These are phyloP conservation scores for Hanleya hanleyi DNA, from an alignment of 2,888 invertebrate genomes.

Conservation along the genomic window DNA sequence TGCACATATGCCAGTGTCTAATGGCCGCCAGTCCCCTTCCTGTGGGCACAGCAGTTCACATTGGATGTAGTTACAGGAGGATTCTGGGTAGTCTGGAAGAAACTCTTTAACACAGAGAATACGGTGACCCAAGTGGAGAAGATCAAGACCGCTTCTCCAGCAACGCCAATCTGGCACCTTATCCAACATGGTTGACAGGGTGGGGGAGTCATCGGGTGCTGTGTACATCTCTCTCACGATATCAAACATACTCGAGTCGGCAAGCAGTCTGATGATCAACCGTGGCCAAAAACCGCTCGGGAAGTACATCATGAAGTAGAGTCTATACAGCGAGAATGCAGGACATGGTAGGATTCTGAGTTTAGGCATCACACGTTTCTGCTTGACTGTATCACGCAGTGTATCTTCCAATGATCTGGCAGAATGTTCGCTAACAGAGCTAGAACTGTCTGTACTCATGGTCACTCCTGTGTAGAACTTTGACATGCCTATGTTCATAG, in stretches of 20 bases:
- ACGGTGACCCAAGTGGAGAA: conserved; percentile 87
- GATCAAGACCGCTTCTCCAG: conserved; percentile 82
- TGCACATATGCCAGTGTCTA: conserved; percentile 86
- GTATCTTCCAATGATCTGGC: neutral
- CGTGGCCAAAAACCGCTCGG: conserved; percentile 99
- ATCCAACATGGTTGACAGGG: conserved; percentile 31
- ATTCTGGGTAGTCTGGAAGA: conserved; percentile 76
- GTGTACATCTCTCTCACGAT: conserved; percentile 49
- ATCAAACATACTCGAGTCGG: conserved; percentile 78
- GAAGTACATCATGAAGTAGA: conserved; percentile 89
- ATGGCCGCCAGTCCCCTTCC: conserved; percentile 89
- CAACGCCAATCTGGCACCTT: conserved; percentile 49
- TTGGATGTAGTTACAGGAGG: conserved; percentile 76
- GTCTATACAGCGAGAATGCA: conserved; percentile 65
- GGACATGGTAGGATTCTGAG: conserved; percentile 20
- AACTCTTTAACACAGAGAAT: conserved; percentile 90
- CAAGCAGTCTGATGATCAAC: conserved; percentile 91
- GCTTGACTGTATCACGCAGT: neutral
- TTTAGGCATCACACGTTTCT: neutral
- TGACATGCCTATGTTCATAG: conserved; percentile 21
- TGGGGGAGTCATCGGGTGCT: conserved; percentile 43
- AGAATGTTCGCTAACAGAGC: too few species aligned
- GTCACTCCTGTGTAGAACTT: conserved; percentile 27
- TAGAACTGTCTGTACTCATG: too few species aligned
- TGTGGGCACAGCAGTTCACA: conserved; percentile 75